A percentile compares a stretch with the other conserved stretches of the same genome.
Evolutionary conservation across 2,888 invertebrate genomes (phyloP).

Genomic region (Drosophila demipolita): DNA sequence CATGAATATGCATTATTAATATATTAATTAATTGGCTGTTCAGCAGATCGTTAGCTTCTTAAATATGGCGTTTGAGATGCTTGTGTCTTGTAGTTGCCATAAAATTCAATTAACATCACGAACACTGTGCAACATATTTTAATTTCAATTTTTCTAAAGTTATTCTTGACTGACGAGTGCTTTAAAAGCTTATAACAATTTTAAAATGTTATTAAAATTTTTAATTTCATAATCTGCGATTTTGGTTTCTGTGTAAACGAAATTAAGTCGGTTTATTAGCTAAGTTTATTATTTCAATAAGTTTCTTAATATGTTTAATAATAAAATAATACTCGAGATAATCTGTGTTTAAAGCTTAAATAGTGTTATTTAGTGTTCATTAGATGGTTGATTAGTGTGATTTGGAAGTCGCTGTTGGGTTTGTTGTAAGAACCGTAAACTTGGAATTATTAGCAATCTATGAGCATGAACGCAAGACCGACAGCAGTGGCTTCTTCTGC

Average conservation of each 20-base stretch:
- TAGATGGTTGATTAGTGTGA: constrained; percentile 19
- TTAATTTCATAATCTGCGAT: not conserved
- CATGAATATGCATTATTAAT: constrained; percentile 73
- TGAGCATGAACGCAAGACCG: constrained; percentile 18
- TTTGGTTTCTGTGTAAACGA: not conserved
- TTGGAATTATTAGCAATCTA: constrained; percentile 41
- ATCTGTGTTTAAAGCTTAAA: not conserved
- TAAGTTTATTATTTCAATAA: not conserved
- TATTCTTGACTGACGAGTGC: not conserved
- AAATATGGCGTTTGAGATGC: constrained; percentile 32
- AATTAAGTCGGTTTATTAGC: not conserved
- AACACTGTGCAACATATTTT: constrained; percentile 46
- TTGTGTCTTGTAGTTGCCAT: constrained; percentile 51
- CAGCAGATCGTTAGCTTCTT: constrained; percentile 73
- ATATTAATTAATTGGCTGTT: constrained; percentile 70
- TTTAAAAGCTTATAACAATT: not conserved
- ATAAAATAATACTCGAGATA: not conserved
- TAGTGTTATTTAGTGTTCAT: not conserved
- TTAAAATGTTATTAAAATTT: not conserved
- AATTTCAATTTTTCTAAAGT: constrained; percentile 1
- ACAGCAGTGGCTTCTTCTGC: constrained; percentile 5
- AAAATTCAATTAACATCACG: constrained; percentile 57
- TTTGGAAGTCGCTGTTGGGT: constrained; percentile 12
- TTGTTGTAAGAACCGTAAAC: constrained; percentile 27
- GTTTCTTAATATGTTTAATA: not conserved